Conservation (phyloP, 2,113 vertebrate genomes). For the Caloenas nicobarica region DNA sequence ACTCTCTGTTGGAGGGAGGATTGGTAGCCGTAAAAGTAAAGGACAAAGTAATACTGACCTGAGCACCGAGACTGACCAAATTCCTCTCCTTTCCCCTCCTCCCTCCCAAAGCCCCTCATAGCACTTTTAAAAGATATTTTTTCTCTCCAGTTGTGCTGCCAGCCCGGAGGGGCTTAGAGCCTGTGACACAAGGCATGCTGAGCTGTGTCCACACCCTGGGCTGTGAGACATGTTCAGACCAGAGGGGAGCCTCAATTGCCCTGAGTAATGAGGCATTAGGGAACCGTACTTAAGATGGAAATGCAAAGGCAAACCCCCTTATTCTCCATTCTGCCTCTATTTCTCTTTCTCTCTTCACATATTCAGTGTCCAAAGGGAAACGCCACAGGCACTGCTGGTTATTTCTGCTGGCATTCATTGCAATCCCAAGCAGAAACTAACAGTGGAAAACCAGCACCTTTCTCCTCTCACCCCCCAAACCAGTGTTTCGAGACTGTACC, state of each 20-base stretch:
- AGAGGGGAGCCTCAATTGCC: not conserved
- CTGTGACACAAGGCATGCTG: not conserved
- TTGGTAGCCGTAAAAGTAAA: slow-evolving; percentile 22
- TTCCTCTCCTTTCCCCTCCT: not conserved
- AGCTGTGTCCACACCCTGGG: fast-evolving
- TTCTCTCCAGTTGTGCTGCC: not conserved
- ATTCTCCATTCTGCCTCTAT: not conserved
- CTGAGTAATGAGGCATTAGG: not conserved
- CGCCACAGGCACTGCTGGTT: not conserved
- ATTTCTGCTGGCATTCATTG: fast-evolving
- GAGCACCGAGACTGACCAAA: not conserved
- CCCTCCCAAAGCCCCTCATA: not conserved
- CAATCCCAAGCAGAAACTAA: not conserved
- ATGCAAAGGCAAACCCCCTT: not conserved
- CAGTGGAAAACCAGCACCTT: not conserved
- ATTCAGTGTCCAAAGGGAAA: not conserved
- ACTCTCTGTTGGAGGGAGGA: not conserved
- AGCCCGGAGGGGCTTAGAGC: not conserved
- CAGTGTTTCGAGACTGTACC: not conserved
- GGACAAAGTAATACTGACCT: not conserved
- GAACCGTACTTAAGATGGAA: not conserved
- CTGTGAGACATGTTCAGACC: not conserved
- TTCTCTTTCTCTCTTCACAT: not conserved
- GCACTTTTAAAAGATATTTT: not conserved
- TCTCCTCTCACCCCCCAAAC: not conserved